Base-by-base conservation (phyloP, 2,888 invertebrate genomes). In the Celastrina argiolus region DNA sequence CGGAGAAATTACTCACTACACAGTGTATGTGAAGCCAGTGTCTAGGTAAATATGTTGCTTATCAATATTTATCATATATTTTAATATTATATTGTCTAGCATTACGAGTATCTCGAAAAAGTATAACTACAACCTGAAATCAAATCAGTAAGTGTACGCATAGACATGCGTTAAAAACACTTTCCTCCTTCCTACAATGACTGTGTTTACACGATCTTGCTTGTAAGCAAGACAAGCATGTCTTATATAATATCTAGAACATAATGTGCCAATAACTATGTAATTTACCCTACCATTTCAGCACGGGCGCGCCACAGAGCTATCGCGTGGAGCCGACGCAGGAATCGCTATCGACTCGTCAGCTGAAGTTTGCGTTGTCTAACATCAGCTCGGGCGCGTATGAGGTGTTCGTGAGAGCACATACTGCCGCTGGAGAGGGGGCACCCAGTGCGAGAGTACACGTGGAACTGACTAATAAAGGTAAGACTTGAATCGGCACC, bases 1-100 rank as follows among this genome's bases (percentile, higher is more conserved):
- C 78, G 97, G 97, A 65, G 93, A 94, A 69, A 94, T 97, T 63
- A 94, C 94, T 0, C 94, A 96, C 77, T 97, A 97, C 76, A 96
- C 95, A 18, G 93, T 97, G 10, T 96, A 96, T 79, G 92, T 93
- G 14, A 93, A 91, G 68, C 85, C 88, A 0, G 82, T 88, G 39
- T 86, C 88, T 0, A 87, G 91, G 92, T 91, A 71, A 67, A 28
- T 45, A 34, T n/a, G n/a, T n/a, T n/a, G n/a, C n/a, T n/a, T n/a
- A n/a, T n/a, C n/a, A n/a, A n/a, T n/a, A n/a, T n/a, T n/a, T n/a
- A n/a, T n/a, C n/a, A n/a, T n/a, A n/a, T n/a, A n/a, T n/a, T n/a
- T n/a, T n/a, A n/a, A n/a, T n/a, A n/a, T n/a, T n/a, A n/a, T n/a
- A n/a, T n/a, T n/a, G n/a, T n/a, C n/a, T n/a, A n/a, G n/a, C n/a